Conservation (phyloP, 2,797 vertebrate species). For the Chaetophractus vellerosus region DNA sequence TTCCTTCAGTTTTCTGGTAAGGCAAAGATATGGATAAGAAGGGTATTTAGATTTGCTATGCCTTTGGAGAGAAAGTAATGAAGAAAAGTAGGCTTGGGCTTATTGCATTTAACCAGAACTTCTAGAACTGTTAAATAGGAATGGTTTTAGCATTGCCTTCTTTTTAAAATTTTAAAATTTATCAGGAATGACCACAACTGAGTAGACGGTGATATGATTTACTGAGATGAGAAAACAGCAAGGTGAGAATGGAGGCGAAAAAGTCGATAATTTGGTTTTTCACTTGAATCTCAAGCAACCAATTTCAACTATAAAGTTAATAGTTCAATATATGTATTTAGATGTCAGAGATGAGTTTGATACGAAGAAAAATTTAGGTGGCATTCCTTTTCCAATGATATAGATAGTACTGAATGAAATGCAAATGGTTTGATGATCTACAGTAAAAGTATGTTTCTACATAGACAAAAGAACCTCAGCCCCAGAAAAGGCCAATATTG, state of each 20-base stretch:
- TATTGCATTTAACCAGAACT: slow-evolving; percentile 30
- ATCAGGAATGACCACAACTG: slow-evolving; percentile 1
- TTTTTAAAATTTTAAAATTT: neutral
- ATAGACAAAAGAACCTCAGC: neutral
- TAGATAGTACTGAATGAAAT: neutral
- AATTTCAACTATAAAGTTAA: neutral
- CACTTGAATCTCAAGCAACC: neutral
- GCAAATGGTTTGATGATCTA: neutral
- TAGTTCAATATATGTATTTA: neutral
- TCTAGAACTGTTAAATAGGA: neutral
- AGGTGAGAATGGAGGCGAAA: neutral
- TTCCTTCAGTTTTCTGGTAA: slow-evolving; percentile 21
- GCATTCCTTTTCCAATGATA: neutral
- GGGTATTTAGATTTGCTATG: neutral
- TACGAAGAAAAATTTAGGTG: neutral
- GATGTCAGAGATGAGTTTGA: neutral
- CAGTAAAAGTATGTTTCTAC: neutral
- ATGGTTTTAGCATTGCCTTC: neutral
- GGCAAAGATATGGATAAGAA: neutral
- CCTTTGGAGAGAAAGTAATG: neutral
- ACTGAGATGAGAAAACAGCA: neutral
- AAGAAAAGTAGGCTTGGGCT: neutral
- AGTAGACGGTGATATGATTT: neutral
- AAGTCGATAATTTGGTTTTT: neutral
- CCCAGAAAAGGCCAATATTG: neutral